Percentiles rank a stretch among this genome's conserved stretches.
These are phyloP conservation scores for Spicauda simplicius DNA, from an alignment of 2,888 invertebrate species.

Conservation along the genomic window DNA sequence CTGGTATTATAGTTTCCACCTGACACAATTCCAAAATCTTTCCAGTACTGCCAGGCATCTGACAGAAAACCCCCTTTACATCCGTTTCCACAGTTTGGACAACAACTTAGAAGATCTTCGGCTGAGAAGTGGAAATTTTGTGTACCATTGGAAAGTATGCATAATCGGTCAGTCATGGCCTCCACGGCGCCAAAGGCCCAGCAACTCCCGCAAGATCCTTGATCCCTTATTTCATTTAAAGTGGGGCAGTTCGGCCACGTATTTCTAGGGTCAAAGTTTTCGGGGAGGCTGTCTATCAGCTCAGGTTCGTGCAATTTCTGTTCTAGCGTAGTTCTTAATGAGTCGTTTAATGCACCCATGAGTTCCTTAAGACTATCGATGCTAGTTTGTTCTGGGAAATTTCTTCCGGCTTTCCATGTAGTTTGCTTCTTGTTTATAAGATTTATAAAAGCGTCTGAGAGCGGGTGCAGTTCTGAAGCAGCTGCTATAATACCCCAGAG, in stretches of 20 bases:
- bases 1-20: constrained; percentile 92
- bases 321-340: constrained; percentile 77
- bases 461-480: constrained; percentile 68
- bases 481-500: constrained; percentile 55
- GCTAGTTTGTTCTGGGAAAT: constrained; percentile 87
- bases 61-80: constrained; percentile 93
- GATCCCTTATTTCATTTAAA: constrained; percentile 92
- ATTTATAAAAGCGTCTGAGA: constrained; percentile 89
- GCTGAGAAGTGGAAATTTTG: constrained; percentile 91
- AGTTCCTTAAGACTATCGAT: constrained; percentile 86
- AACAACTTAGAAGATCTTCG: constrained; percentile 94
- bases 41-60: constrained; percentile 95
- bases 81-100: constrained; percentile 91
- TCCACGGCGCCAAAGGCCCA: constrained; percentile 97
- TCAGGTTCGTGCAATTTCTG: constrained; percentile 62
- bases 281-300: constrained; percentile 85
- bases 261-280: constrained; percentile 91
- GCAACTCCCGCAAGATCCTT: constrained; percentile 96
- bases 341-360: constrained; percentile 89
- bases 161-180: constrained; percentile 95
- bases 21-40: constrained; percentile 92
- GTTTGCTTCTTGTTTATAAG: constrained; percentile 87
- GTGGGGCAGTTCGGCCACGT: constrained; percentile 95
- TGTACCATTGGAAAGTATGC: constrained; percentile 91
- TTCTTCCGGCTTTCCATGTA: constrained; percentile 92